phyloP scores from a whole-genome alignment of 2,797 vertebrate genomes.

The Platalea minor region DNA sequence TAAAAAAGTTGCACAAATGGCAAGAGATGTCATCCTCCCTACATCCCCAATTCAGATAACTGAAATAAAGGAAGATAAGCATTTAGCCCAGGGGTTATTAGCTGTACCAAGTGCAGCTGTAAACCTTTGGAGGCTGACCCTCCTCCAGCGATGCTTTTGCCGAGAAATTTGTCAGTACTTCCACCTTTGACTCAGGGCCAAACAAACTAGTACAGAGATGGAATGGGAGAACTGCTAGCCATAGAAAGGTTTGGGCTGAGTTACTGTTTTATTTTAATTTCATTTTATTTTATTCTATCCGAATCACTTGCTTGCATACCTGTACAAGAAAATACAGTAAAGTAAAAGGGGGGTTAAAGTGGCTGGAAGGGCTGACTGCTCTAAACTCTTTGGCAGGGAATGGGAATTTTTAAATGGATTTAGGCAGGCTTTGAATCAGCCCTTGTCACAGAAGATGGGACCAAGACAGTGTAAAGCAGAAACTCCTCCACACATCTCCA shows the following conservation, averaged over 20 bases:
- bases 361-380: neutral
- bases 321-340: neutral
- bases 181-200: slow-evolving; percentile 13
- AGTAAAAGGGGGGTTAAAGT: neutral
- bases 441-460: neutral
- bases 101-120: slow-evolving; percentile 5
- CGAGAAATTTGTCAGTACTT: neutral
- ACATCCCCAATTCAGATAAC: slow-evolving; percentile 18
- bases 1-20: slow-evolving; percentile 42
- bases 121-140: slow-evolving; percentile 25
- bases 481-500: neutral
- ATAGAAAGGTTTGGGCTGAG: neutral
- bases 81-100: slow-evolving; percentile 42
- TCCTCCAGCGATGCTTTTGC: neutral
- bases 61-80: slow-evolving; percentile 45
- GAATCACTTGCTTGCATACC: neutral
- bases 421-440: neutral
- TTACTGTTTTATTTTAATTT: neutral
- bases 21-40: slow-evolving; percentile 36
- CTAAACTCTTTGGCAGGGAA: neutral
- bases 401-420: neutral
- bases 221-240: neutral
- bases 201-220: neutral
- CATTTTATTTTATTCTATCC: neutral
- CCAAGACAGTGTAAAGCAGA: neutral